Conservation (phyloP, 1,140 invertebrate genomes). For the Ostrea edulis region DNA sequence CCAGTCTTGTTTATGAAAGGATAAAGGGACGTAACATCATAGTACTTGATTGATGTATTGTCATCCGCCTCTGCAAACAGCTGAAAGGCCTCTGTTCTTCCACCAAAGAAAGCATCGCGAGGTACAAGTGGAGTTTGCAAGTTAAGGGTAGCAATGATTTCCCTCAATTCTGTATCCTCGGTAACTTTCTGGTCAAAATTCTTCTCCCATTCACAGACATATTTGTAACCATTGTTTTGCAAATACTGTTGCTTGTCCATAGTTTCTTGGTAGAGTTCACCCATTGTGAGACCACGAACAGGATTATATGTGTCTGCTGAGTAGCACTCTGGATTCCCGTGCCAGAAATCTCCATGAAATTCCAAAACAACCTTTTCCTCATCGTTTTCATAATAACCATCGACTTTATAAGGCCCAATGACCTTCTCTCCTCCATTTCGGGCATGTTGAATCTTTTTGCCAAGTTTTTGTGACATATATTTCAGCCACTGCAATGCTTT, state of each 20-base stretch:
- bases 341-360: too few species aligned
- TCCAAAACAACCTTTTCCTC: constrained; percentile 52
- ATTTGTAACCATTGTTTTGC: constrained; percentile 40
- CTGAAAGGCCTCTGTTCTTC: constrained; percentile 47
- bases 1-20: too few species aligned
- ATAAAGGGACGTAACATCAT: constrained; percentile 48
- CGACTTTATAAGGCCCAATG: constrained; percentile 53
- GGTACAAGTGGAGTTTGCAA: constrained; percentile 35
- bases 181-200: constrained; percentile 21
- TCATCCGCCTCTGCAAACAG: constrained; percentile 30
- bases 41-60: constrained; percentile 43
- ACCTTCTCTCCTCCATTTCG: too few species aligned
- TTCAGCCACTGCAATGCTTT: constrained; percentile 48
- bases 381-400: constrained; percentile 48
- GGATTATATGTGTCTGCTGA: neutral
- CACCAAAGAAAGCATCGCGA: constrained; percentile 48
- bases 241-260: constrained; percentile 47
- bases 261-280: too few species aligned
- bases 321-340: constrained; percentile 60
- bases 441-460: constrained; percentile 53
- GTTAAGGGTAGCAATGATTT: neutral
- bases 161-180: neutral
- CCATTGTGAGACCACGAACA: constrained; percentile 32
- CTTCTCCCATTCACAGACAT: constrained; percentile 1
- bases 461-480: constrained; percentile 15